A percentile compares a stretch with the other conserved stretches of the same genome.
Conservation (phyloP, 2,113 vertebrate species). For the Callaeas wilsoni region DNA sequence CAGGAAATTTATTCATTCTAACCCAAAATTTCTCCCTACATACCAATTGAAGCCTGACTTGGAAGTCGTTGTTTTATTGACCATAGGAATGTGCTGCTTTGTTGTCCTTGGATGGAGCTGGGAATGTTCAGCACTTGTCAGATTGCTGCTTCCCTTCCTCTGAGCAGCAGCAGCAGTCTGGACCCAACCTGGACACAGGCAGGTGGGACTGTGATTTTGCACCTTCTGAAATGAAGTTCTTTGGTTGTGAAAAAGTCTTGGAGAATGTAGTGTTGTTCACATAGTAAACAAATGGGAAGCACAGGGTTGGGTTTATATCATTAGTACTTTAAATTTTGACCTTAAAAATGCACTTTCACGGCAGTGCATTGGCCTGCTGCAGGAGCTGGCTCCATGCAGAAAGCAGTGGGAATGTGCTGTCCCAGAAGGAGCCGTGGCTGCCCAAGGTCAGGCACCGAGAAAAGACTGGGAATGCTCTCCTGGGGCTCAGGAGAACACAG, state of each 20-base stretch:
- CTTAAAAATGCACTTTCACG: background rate
- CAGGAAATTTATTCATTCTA: background rate
- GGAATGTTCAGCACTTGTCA: background rate
- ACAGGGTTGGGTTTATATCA: background rate
- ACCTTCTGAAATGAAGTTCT: background rate
- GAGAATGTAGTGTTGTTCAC: background rate
- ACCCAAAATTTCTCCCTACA: background rate
- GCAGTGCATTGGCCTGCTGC: rapidly evolving
- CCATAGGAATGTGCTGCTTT: background rate
- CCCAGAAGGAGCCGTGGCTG: background rate
- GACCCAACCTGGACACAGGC: background rate
- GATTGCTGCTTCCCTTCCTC: background rate
- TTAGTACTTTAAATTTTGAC: background rate
- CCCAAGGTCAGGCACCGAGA: background rate
- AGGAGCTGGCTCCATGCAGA: background rate
- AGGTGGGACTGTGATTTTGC: background rate
- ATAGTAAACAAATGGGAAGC: background rate
- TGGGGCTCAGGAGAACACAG: background rate
- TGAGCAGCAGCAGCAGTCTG: background rate
- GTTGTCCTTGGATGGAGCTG: background rate
- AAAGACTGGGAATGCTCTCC: background rate
- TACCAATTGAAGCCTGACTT: background rate
- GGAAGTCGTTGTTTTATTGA: background rate
- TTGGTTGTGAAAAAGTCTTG: background rate
- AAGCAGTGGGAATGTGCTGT: background rate